These are phyloP conservation scores for Bombus superbus DNA, from an alignment of 1,140 invertebrate genomes.

Conservation along the genomic window DNA sequence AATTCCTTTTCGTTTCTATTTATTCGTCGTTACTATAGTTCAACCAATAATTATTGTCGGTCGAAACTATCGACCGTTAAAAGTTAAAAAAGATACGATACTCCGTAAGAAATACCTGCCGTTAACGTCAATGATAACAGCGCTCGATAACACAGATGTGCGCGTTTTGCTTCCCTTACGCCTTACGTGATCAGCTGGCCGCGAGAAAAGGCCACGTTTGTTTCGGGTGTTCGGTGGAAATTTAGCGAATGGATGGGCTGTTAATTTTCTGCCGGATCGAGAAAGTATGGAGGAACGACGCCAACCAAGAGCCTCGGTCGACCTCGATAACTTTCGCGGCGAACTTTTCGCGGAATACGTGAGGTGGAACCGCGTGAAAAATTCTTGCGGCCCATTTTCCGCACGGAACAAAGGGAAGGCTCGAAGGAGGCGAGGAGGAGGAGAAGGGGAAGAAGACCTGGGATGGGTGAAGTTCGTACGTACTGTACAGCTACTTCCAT, in stretches of 20 bases:
- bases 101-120: no score
- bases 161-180: no score
- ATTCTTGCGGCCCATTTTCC: slow-evolving; percentile 65
- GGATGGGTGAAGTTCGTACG: slow-evolving; percentile 21
- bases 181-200: neutral
- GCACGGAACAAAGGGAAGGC: slow-evolving; percentile 55
- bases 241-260: slow-evolving; percentile 38
- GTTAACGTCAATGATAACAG: neutral
- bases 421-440: neutral
- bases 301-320: slow-evolving; percentile 35
- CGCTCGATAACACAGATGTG: neutral
- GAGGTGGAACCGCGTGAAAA: slow-evolving; percentile 68
- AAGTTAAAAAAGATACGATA: no score
- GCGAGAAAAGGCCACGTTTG: slow-evolving; percentile 14
- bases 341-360: slow-evolving; percentile 66
- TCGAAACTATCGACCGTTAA: no score
- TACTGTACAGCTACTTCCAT: slow-evolving; percentile 48
- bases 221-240: slow-evolving; percentile 32
- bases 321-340: slow-evolving; percentile 61
- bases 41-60: no score
- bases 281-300: slow-evolving; percentile 44
- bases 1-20: no score
- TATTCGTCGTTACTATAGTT: no score
- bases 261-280: slow-evolving; percentile 51
- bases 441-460: neutral